Evolutionary conservation across 2,113 vertebrate species (phyloP).

Genomic region (Oxyura jamaicensis): DNA sequence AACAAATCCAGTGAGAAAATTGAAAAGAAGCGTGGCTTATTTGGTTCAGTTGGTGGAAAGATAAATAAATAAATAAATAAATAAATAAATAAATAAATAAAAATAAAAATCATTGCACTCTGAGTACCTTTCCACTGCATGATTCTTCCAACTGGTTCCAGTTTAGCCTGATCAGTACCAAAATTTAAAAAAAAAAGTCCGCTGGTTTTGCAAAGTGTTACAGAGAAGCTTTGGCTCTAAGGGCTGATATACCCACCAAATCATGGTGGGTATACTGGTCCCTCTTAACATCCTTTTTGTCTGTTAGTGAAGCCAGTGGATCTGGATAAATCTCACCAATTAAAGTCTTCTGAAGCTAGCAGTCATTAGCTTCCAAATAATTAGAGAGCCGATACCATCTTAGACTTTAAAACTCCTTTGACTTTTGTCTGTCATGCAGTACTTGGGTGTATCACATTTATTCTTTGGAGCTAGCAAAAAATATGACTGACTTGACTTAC

Average conservation of each 20-base stretch:
- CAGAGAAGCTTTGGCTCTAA: not conserved
- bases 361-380: not conserved
- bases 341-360: not conserved
- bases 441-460: not conserved
- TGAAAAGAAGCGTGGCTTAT: not conserved
- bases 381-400: not conserved
- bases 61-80: too few species aligned
- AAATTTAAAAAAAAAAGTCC: not conserved
- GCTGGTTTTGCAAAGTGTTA: not conserved
- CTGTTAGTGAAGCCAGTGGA: not conserved
- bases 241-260: not conserved
- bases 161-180: not conserved
- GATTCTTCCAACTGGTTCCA: not conserved
- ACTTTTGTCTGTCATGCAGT: not conserved
- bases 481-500: not conserved
- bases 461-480: not conserved
- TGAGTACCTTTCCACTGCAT: not conserved
- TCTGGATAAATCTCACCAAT: not conserved
- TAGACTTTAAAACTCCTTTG: not conserved
- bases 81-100: too few species aligned
- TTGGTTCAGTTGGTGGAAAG: not conserved
- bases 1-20: not conserved
- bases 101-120: not conserved
- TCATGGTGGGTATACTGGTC: accelerated
- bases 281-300: not conserved